A percentile compares a stretch with the other conserved stretches of the same genome.
Evolutionary conservation across 2,113 vertebrate species (phyloP).

Genomic region (Hyla sarda): DNA sequence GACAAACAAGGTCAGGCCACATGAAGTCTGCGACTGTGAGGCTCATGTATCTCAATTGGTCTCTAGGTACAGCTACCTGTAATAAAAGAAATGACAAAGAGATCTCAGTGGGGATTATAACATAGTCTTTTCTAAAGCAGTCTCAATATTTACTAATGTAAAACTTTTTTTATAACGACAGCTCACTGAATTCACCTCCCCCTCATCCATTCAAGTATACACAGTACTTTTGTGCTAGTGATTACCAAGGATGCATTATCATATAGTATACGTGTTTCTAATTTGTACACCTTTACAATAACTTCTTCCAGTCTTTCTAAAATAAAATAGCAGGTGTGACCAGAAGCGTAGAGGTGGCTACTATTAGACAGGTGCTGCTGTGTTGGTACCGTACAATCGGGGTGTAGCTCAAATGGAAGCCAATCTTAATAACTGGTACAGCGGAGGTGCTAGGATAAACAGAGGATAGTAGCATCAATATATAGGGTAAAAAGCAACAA

Average conservation of each 20-base stretch:
- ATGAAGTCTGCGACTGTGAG: neutral
- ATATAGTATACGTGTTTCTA: no score
- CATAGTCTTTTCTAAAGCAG: neutral
- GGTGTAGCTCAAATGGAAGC: no score
- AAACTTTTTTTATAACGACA: neutral
- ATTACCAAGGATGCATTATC: neutral
- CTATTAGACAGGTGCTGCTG: no score
- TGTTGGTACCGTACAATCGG: no score
- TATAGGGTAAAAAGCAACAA: no score
- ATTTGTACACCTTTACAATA: no score
- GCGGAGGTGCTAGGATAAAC: no score
- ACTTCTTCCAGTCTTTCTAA: no score
- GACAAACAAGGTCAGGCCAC: slow-evolving; percentile 30
- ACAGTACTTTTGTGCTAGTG: neutral
- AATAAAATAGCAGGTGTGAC: no score
- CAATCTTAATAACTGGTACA: no score
- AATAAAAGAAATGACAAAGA: neutral
- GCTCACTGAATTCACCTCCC: neutral
- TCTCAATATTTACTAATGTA: neutral
- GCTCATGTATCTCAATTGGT: slow-evolving; percentile 31
- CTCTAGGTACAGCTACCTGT: neutral
- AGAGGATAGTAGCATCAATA: no score
- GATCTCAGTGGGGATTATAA: neutral
- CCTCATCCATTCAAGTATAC: neutral
- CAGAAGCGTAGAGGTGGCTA: no score